These are phyloP conservation scores for Centropus bengalensis DNA, from an alignment of 2,113 vertebrate species.

Conservation along the genomic window DNA sequence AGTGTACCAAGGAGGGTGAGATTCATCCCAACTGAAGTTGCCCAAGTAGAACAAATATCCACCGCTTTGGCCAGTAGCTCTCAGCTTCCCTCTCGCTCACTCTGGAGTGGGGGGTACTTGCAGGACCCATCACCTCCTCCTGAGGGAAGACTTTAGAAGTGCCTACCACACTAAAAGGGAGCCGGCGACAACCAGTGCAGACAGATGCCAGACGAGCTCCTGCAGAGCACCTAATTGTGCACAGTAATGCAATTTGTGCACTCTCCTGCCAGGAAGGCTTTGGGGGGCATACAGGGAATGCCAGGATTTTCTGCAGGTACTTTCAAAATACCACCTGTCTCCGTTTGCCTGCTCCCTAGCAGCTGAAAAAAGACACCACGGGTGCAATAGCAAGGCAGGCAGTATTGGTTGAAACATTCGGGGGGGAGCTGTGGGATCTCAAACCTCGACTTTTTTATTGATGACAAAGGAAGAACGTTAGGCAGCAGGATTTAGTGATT, in stretches of 20 bases:
- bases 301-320: neutral
- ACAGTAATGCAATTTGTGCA: neutral
- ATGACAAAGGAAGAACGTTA: neutral
- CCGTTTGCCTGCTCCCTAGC: neutral
- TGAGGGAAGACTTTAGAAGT: neutral
- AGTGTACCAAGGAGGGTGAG: neutral
- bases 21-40: neutral
- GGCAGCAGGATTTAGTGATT: neutral
- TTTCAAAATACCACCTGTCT: neutral
- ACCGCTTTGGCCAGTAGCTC: neutral
- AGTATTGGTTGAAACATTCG: neutral
- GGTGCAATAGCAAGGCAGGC: neutral
- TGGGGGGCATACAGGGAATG: neutral
- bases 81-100: neutral
- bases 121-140: neutral
- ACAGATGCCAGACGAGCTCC: neutral
- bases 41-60: accelerated
- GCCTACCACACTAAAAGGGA: neutral
- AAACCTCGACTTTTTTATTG: neutral
- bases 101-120: neutral
- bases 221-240: neutral
- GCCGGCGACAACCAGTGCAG: neutral
- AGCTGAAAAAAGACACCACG: neutral
- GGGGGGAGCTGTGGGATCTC: neutral
- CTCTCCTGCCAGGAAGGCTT: neutral